These are phyloP conservation scores for Germaria angustata DNA, from an alignment of 2,888 invertebrate species.

Conservation along the genomic window DNA sequence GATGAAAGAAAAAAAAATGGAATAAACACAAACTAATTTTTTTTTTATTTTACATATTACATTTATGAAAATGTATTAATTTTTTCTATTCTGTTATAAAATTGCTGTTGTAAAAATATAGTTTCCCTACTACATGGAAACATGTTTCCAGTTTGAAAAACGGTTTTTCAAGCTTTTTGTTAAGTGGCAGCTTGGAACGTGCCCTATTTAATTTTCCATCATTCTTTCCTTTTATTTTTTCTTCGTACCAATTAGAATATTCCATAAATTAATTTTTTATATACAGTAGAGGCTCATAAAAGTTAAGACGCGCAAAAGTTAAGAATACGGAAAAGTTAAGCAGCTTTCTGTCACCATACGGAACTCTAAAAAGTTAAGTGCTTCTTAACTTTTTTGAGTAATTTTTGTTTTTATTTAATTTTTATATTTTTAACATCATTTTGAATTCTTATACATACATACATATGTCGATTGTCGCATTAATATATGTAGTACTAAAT, in stretches of 20 bases:
- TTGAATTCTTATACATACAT: too few species aligned
- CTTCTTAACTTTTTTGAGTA: too few species aligned
- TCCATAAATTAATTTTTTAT: too few species aligned
- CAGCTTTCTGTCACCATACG: too few species aligned
- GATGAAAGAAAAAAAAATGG: slow-evolving; percentile 5
- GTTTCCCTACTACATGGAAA: not conserved
- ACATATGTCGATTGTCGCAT: too few species aligned
- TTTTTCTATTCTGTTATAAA: slow-evolving; percentile 21
- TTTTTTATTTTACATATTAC: slow-evolving; percentile 33
- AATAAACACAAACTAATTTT: slow-evolving; percentile 14
- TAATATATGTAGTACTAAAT: too few species aligned
- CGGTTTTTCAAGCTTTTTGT: not conserved
- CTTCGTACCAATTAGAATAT: not conserved
- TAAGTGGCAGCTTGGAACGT: not conserved
- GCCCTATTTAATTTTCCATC: not conserved
- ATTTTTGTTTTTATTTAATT: too few species aligned
- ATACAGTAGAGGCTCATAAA: too few species aligned
- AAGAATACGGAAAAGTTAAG: too few species aligned
- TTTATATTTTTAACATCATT: too few species aligned
- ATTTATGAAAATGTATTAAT: not conserved
- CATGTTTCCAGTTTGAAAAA: not conserved
- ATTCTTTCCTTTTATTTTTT: not conserved
- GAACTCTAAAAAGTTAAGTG: too few species aligned
- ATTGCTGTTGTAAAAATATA: slow-evolving; percentile 9
- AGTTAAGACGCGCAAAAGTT: too few species aligned